Base-by-base conservation (phyloP, 2,888 invertebrate species). In the Digitonthophagus gazella region DNA sequence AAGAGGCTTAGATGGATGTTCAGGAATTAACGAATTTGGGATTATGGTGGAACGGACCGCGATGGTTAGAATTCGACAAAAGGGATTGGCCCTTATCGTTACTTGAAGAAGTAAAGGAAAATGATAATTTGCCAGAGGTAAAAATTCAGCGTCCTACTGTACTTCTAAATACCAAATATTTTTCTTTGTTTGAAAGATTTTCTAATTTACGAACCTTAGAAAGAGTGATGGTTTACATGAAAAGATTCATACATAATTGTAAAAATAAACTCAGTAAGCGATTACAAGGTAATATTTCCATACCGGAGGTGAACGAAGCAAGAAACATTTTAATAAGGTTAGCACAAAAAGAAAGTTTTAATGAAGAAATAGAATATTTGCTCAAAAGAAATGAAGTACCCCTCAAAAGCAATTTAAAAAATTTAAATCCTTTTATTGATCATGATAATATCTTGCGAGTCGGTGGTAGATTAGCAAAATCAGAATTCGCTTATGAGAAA, bases 381-480 rank as follows among this genome's bases (percentile, higher is more conserved):
- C n/a, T n/a, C n/a, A n/a, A n/a, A n/a, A n/a, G n/a, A n/a, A n/a
- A n/a, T n/a, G n/a, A n/a, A n/a, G n/a, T n/a, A n/a, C n/a, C n/a
- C n/a, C n/a, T n/a, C n/a, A n/a, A n/a, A n/a, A n/a, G n/a, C n/a
- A n/a, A n/a, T n/a, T 44, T 28, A 65, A 44, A 15, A 11, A 22
- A 44, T 4, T 44, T 57, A 57, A 57, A 65, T 16, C 44, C 64
- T 3, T 64, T 64, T 22, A 8, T 64, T 64, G 28, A 64, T 64
- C 16, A 22, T 8, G 14, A 44, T 44, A 54, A 44, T 28, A 14
- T 65, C 14, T 14, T 65, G 44, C 22, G 65, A 55, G 56, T 65
- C 8, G 56, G 18, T 14, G 65, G 65, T 15, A 65, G 65, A 56
- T 55, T 69, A 61, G 5, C 2, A 22, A 63, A 66, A n/a, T 61